Base-by-base conservation (phyloP, 2,888 invertebrate genomes). In the Acanthacorydalis orientalis region DNA sequence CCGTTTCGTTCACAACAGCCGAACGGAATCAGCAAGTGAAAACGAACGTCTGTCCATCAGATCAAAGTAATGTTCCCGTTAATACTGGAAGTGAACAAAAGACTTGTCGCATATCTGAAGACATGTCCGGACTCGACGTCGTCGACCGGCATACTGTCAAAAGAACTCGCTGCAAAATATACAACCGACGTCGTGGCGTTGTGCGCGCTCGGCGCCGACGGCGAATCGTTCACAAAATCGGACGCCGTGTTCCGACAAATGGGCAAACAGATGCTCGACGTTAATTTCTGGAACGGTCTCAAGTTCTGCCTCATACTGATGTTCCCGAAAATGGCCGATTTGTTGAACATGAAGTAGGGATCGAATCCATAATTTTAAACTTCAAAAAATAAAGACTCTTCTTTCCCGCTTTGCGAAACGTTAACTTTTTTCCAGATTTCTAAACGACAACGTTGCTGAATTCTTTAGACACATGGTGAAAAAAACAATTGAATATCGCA, bases 61-160 rank as follows among this genome's bases (percentile, higher is more conserved):
- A 63, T 68, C 31, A 74, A 72, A 53, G 58, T 66, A 0, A 67
- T 72, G 54, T 71, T 69, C 50, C 64, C 68, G 0, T 59, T 72
- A 4, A 64, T 75, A 7, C 57, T 60, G 12, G 61, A 66, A 15
- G 68, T 71, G 7, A 62, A 67, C 9, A 53, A 61, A 7, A 60
- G 61, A 39, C 56, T 75, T 51, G 60, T 62, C 1, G 55, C 60
- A 1, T 69, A 65, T 52, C 51, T 75, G 1, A 58, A 63, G 0
- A 56, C 60, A 14, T 56, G 60, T 39, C 11, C 53, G 11, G 53
- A 59, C 0, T 56, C 53, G 33, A 53, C 51, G 44, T 57, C 8
- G 47, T 56, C 52, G 37, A 59, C 58, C 44, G 68, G 67, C 38
- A 52, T 69, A 8, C 62, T 72, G 51, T 62, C 60, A 1, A 68